A percentile compares a stretch with the other conserved stretches of the same genome.
Conservation (phyloP, 2,797 vertebrate species). For the Chelmon rostratus region DNA sequence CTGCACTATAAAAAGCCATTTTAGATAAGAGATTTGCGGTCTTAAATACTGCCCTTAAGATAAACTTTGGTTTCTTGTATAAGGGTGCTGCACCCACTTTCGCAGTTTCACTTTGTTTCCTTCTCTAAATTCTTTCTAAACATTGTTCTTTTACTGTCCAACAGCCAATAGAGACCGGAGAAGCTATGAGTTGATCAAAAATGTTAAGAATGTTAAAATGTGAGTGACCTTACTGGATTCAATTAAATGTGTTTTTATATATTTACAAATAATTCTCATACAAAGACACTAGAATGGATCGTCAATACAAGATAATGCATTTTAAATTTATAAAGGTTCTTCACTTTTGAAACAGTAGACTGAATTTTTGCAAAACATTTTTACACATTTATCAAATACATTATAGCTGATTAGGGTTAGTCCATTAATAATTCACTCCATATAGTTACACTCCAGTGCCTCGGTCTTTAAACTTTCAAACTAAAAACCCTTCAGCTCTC, state of each 20-base stretch:
- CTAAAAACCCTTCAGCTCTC: conserved; percentile 20
- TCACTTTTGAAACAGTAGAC: neutral
- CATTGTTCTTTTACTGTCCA: neutral
- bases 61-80: conserved; percentile 9
- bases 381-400: neutral
- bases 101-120: conserved; percentile 2
- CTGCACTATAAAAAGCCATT: conserved; percentile 29
- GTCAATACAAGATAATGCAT: neutral
- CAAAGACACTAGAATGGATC: neutral
- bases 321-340: neutral
- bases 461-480: conserved; percentile 37
- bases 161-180: neutral
- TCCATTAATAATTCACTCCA: neutral
- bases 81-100: too few relatives aligned
- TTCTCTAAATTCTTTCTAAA: neutral
- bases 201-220: neutral
- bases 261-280: neutral
- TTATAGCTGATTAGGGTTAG: neutral
- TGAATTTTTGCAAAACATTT: too few relatives aligned
- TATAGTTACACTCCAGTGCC: conserved; percentile 2
- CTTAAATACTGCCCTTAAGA: conserved; percentile 28
- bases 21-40: conserved; percentile 39
- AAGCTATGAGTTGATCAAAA: neutral
- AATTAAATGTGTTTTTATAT: neutral
- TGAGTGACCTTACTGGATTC: neutral